Evolutionary conservation across 2,797 vertebrate species (phyloP).

Genomic region (Valencia hispanica): DNA sequence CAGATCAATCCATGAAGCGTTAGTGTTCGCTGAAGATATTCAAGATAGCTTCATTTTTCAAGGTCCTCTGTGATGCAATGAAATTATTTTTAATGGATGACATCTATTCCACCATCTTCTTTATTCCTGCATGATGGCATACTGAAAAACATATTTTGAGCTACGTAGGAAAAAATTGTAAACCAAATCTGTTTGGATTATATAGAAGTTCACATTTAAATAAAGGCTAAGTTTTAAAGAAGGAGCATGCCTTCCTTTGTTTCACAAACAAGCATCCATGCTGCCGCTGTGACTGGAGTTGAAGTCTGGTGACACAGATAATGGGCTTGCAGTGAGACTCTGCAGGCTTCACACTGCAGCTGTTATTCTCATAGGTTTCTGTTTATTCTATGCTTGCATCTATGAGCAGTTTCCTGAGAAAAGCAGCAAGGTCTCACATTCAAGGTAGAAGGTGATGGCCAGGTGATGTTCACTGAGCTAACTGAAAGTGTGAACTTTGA

Average conservation of each 20-base stretch:
- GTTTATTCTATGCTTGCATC: background rate
- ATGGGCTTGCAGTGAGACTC: background rate
- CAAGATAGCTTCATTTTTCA: background rate
- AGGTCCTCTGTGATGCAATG: background rate
- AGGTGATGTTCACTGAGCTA: background rate
- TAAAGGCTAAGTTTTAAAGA: background rate
- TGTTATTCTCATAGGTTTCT: background rate
- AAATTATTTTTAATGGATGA: constrained; percentile 1
- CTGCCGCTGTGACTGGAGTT: background rate
- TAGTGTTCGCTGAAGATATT: background rate
- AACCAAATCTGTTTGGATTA: background rate
- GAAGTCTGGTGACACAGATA: constrained; percentile 1
- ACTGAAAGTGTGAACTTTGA: background rate
- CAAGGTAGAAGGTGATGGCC: background rate
- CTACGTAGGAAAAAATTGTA: background rate
- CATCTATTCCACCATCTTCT: background rate
- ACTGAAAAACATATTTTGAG: constrained; percentile 1
- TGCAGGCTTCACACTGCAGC: background rate
- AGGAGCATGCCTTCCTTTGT: background rate
- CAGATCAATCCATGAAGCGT: constrained; percentile 1
- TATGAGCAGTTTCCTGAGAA: background rate
- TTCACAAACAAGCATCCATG: background rate
- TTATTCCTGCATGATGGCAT: background rate
- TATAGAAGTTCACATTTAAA: background rate
- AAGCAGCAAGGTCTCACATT: background rate